Evolutionary conservation across 2,888 invertebrate genomes (phyloP).

Genomic region (Uloborus plumipes): DNA sequence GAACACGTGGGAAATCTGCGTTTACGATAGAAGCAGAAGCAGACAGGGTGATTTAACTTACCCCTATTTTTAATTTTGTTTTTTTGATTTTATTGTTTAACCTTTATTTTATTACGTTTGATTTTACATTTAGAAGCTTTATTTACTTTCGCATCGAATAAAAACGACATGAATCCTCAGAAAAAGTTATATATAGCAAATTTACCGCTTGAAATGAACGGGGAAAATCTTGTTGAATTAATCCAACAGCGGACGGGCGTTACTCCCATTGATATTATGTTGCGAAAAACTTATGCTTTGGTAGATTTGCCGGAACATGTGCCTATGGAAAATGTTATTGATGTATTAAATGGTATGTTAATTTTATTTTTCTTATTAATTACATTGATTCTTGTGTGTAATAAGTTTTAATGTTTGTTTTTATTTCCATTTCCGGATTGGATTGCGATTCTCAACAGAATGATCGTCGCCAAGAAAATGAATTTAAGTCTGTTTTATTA

Average conservation of each 20-base stretch:
- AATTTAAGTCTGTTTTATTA: background rate
- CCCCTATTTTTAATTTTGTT: slow-evolving; percentile 32
- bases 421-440: too few relatives aligned
- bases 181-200: slow-evolving; percentile 88
- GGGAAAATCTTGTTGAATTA: slow-evolving; percentile 81
- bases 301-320: slow-evolving; percentile 88
- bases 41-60: slow-evolving; percentile 32
- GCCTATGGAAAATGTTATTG: slow-evolving; percentile 86
- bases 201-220: slow-evolving; percentile 82
- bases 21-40: slow-evolving; percentile 3
- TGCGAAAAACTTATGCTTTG: slow-evolving; percentile 89
- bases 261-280: slow-evolving; percentile 80
- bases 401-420: too few relatives aligned
- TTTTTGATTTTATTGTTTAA: slow-evolving; percentile 15
- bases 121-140: background rate
- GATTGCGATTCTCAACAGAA: background rate
- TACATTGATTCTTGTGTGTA: background rate
- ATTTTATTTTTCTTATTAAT: too few relatives aligned
- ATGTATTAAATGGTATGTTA: slow-evolving; percentile 83
- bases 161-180: slow-evolving; percentile 24
- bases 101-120: slow-evolving; percentile 1
- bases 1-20: slow-evolving; percentile 55
- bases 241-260: slow-evolving; percentile 82
- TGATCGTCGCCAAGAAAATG: background rate
- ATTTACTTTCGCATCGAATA: background rate